Evolutionary conservation across 2,113 vertebrate genomes (phyloP), one percentile per base, ranked within the genome.

Genomic region (Spea multiplicata): DNA sequence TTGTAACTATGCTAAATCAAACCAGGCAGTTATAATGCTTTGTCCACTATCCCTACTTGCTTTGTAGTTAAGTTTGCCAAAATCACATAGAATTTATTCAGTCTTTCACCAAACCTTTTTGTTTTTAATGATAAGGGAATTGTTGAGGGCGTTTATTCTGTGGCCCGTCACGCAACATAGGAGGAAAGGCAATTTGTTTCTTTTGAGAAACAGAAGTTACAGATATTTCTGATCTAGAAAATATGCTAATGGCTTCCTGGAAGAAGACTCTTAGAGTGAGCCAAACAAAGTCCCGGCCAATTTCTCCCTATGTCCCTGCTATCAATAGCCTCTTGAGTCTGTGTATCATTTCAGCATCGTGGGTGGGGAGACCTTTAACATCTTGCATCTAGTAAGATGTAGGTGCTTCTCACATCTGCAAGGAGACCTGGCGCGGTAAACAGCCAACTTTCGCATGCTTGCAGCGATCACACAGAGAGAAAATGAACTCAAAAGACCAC

Each of bases 141-240:
- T 10, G 12, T 55, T 48, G n/a, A 30, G 16, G n/a, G 44, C 47
- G 8, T 75, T 66, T 66, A 8, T 53, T 66, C 8, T 57, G 10
- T 52, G 14, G 48, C 6, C 48, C 6, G 44, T 45, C 66, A 76
- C n/a, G 5, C 45, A 62, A 4, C 45, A 4, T 14, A 9, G 14
- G 17, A 10, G 44, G 45, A 66, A 49, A 70, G 66, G 44, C 45
- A 70, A 30, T 77, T 69, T 77, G 66, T 61, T 16, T 77, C 45
- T 59, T 59, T 3, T 46, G n/a, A 44, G 45, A 59, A 61, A 30
- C 5, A 49, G 6, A 70, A 70, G 66, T 66, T 17, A 47, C 66
- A 70, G 7, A 59, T 67, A 47, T 8, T 8, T 52, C 8, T 68
- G 30, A 68, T 68, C 14, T 5, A 47, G 68, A 69, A 65, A 76